Evolutionary conservation across 2,888 invertebrate species (phyloP), one percentile per base, ranked within the genome.

Genomic region (Rhingia campestris): DNA sequence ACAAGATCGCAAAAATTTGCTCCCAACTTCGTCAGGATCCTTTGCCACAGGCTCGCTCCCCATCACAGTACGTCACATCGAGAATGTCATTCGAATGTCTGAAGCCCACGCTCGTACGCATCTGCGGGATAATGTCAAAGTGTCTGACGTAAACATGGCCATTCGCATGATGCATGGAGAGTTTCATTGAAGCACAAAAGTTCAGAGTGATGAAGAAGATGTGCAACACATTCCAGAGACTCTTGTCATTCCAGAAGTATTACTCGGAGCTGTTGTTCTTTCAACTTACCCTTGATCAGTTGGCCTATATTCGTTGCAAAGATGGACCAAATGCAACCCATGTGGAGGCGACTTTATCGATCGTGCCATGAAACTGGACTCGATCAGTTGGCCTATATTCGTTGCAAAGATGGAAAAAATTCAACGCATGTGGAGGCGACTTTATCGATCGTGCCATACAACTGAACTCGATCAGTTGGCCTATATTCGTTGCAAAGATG

Each of bases 131-230:
- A 96, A 95, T 88, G 97, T 98, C 4, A 93, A 94, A 86, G 99
- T 99, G 88, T 96, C 96, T 80, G 99, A 99, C 91, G 98, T 99
- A 7, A 98, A 98, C 92, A 96, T 99, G 94, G 98, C 99, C 37
- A 98, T 99, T 84, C 93, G 98, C 72, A 97, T 98, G 93, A 97
- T 98, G 95, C 93, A n/a, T 99, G 70, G 99, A 99, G 91, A 98
- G 98, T 90, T 99, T 99, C 92, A 97, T 99, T 69, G 97, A 97
- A 87, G 99, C 99, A 0, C 99, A 99, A 92, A 99, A 99, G 91
- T 99, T 97, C 93, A 97, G 97, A 88, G 97, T 99, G 35, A 99
- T 98, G 98, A 95, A 97, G 87, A 94, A 96, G 58, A 99, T 99
- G 98, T 94, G 95, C 92, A 95, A 86, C 67, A 96, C 96, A 87